A percentile compares a stretch with the other conserved stretches of the same genome.
Evolutionary conservation across 2,797 vertebrate genomes (phyloP).

Genomic region (Pantherophis alleghaniensis): DNA sequence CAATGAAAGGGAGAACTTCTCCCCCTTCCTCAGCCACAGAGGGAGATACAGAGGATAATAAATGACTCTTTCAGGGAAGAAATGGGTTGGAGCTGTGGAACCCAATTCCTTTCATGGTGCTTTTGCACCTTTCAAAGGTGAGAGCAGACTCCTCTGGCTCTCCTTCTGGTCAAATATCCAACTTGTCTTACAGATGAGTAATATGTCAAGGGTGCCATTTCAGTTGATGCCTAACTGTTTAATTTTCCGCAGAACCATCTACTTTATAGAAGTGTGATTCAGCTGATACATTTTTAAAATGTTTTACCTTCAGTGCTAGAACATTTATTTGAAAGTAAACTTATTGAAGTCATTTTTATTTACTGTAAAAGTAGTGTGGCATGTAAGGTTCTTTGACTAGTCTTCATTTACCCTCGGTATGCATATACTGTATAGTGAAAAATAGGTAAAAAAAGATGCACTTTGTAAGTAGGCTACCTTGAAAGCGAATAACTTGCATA

Average conservation of each 20-base stretch:
- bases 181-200: not conserved
- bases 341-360: not conserved
- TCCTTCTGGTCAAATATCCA: not conserved
- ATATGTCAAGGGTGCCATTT: not conserved
- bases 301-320: not conserved
- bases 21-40: not conserved
- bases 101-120: not conserved
- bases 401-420: not conserved
- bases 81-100: not conserved
- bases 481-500: not conserved
- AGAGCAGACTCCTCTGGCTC: not conserved
- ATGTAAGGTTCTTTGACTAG: not conserved
- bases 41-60: not conserved
- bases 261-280: not conserved
- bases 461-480: not conserved
- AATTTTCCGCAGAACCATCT: not conserved
- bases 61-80: not conserved
- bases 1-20: not conserved
- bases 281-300: not conserved
- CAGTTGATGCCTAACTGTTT: not conserved
- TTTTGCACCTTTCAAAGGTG: not conserved
- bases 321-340: not conserved
- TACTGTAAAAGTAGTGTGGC: not conserved
- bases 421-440: not conserved
- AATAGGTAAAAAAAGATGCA: not conserved